Percentiles rank a stretch among this genome's conserved stretches.
phyloP scores from a whole-genome alignment of 2,113 vertebrate genomes.

The Zosterops lateralis region DNA sequence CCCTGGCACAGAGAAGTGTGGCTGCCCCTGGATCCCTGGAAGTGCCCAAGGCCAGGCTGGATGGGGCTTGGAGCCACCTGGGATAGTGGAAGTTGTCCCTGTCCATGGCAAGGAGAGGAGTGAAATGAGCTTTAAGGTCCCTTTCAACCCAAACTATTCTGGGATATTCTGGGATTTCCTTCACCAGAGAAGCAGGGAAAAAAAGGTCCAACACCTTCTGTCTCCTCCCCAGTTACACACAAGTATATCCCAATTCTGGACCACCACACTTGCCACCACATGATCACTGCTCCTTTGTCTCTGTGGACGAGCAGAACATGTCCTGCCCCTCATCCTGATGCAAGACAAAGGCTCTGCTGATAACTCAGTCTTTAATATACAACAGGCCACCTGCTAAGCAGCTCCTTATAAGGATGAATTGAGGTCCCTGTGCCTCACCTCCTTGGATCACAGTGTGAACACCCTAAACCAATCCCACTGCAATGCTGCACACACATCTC shows the following conservation, averaged over 20 bases:
- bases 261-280: background rate
- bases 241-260: background rate
- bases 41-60: background rate
- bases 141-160: background rate
- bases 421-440: background rate
- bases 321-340: accelerated
- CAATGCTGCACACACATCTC: accelerated
- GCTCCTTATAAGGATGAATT: background rate
- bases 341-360: background rate
- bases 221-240: background rate
- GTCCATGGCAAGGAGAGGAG: background rate
- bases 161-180: background rate
- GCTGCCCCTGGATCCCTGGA: background rate
- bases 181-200: background rate
- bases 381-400: background rate
- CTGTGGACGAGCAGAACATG: background rate
- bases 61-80: background rate
- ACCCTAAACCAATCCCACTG: background rate
- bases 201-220: background rate
- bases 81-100: background rate
- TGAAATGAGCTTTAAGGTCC: background rate
- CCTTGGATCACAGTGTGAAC: accelerated
- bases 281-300: background rate
- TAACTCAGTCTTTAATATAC: background rate
- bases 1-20: background rate